Conservation (phyloP, 2,113 vertebrate genomes). For the Tragelaphus strepsiceros region DNA sequence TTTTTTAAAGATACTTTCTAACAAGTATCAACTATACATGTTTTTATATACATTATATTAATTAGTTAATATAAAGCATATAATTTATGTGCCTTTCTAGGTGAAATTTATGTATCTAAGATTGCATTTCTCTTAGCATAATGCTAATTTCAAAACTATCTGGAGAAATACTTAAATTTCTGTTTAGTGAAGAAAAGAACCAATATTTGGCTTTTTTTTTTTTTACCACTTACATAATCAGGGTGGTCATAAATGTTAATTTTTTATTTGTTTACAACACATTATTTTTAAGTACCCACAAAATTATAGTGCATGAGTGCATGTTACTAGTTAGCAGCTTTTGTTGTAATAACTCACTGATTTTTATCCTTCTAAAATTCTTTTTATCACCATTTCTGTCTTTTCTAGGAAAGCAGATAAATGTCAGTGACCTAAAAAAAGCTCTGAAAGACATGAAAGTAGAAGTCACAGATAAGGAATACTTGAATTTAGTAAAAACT, state of each 20-base stretch:
- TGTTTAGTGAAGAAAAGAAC: slow-evolving; percentile 83
- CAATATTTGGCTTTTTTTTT: slow-evolving; percentile 74
- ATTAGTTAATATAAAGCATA: background rate
- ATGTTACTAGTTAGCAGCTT: slow-evolving; percentile 80
- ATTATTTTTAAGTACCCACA: slow-evolving; percentile 72
- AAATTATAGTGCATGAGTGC: slow-evolving; percentile 82
- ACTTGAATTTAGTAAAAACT: background rate
- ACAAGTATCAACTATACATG: background rate
- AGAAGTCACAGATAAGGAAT: slow-evolving; percentile 41
- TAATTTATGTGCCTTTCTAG: background rate
- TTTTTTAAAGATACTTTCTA: background rate
- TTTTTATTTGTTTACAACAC: slow-evolving; percentile 75
- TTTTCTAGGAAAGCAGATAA: slow-evolving; percentile 1
- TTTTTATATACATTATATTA: background rate
- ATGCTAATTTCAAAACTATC: slow-evolving; percentile 37
- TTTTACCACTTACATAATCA: slow-evolving; percentile 79
- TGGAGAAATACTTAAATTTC: slow-evolving; percentile 74
- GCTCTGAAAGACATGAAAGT: slow-evolving; percentile 24
- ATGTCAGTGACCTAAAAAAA: background rate
- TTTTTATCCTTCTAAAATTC: background rate
- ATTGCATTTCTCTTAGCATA: background rate
- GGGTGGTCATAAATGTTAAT: slow-evolving; percentile 68
- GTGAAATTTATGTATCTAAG: background rate
- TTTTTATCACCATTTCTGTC: background rate
- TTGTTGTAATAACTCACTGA: slow-evolving; percentile 74